Conservation (phyloP, 2,888 invertebrate species). For the Nomada hirtipes region DNA sequence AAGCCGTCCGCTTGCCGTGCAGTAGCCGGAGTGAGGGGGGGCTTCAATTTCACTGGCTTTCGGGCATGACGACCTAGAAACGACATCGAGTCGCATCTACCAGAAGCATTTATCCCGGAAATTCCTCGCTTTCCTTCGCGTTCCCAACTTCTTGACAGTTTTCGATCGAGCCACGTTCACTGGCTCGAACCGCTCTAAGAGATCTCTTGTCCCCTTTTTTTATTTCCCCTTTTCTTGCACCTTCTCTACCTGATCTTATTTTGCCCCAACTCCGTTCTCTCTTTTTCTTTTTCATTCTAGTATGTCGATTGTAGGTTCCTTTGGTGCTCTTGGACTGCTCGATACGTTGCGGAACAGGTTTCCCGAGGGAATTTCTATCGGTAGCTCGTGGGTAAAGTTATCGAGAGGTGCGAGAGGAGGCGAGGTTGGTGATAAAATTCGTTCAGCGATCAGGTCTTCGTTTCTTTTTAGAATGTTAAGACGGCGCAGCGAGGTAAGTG, state of each 20-base stretch:
- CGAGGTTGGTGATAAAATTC: constrained; percentile 31
- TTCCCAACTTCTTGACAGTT: constrained; percentile 66
- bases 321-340: constrained; percentile 29
- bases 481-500: not conserved
- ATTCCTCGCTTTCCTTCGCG: constrained; percentile 55
- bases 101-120: constrained; percentile 67
- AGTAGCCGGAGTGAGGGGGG: constrained; percentile 7
- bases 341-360: constrained; percentile 58
- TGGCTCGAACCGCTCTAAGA: constrained; percentile 24
- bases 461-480: not conserved
- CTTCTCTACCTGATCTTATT: not conserved
- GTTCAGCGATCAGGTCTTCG: not conserved
- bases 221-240: not conserved
- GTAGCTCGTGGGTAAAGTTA: constrained; percentile 24
- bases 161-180: constrained; percentile 62
- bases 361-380: constrained; percentile 54
- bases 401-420: not conserved
- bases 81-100: constrained; percentile 66
- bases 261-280: not conserved
- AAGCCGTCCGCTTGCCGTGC: constrained; percentile 37
- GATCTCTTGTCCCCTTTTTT: constrained; percentile 6
- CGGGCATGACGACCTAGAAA: constrained; percentile 69
- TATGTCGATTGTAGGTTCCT: constrained; percentile 22
- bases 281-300: constrained; percentile 14
- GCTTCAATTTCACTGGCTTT: constrained; percentile 72